These are phyloP conservation scores for Rostratula benghalensis DNA, from an alignment of 2,113 vertebrate genomes.

Conservation along the genomic window DNA sequence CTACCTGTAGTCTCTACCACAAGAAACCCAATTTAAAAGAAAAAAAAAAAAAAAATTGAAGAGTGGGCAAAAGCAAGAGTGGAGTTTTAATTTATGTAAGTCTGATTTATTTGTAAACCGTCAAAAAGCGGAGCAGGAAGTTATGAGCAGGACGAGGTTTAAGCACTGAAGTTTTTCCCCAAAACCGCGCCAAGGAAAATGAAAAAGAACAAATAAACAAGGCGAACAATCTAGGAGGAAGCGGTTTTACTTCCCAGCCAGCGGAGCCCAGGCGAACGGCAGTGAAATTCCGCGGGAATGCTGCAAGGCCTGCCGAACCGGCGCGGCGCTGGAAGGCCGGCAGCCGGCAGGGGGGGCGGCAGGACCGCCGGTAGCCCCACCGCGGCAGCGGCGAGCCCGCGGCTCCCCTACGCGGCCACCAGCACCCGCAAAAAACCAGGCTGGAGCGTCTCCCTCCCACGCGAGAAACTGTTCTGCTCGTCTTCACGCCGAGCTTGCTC, in stretches of 20 bases:
- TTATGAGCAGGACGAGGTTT: background rate
- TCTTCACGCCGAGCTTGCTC: background rate
- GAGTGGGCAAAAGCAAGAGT: background rate
- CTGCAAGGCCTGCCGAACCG: background rate
- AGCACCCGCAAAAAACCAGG: background rate
- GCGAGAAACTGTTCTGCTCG: background rate
- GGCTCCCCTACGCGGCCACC: too few species aligned
- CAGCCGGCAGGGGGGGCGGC: background rate
- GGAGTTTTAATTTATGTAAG: conserved; percentile 36
- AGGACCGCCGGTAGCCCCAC: background rate
- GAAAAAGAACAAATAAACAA: background rate
- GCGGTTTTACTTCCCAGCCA: background rate
- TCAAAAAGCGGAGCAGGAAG: conserved; percentile 23
- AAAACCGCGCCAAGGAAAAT: conserved; percentile 37
- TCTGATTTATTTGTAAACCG: background rate
- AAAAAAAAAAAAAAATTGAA: background rate
- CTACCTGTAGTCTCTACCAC: conserved; percentile 70
- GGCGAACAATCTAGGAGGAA: background rate
- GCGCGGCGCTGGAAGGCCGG: background rate
- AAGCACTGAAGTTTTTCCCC: conserved; percentile 22
- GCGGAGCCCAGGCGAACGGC: conserved; percentile 55
- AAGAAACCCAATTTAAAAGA: conserved; percentile 10
- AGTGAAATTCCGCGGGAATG: conserved; percentile 69
- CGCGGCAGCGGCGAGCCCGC: background rate
- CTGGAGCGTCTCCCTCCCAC: background rate